phyloP scores from a whole-genome alignment of 2,113 vertebrate species.

The Caranx ignobilis region DNA sequence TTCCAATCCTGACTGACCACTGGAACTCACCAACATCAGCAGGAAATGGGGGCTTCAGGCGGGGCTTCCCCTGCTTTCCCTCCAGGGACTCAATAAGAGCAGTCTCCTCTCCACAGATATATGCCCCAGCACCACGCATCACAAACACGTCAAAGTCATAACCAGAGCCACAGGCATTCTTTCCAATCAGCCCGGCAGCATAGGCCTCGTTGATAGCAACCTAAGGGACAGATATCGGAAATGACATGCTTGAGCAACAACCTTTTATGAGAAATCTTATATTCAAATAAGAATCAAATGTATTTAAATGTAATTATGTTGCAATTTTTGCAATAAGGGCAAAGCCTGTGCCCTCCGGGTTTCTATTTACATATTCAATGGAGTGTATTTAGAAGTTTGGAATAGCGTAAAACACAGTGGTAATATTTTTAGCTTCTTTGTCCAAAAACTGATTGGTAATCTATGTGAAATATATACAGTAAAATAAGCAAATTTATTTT shows the following conservation, averaged over 20 bases:
- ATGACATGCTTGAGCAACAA: neutral
- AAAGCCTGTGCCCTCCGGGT: neutral
- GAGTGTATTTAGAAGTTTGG: neutral
- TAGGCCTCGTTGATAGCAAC: conserved; percentile 95
- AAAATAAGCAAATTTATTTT: neutral
- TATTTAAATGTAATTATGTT: no score
- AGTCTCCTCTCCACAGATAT: conserved; percentile 98
- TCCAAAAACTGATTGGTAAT: neutral
- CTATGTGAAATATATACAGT: neutral
- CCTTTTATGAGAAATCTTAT: no score
- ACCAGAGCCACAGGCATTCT: conserved; percentile 89
- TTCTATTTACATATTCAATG: neutral
- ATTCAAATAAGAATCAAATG: no score
- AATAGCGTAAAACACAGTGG: no score
- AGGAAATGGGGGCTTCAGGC: conserved; percentile 96
- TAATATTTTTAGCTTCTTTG: neutral
- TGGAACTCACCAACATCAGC: conserved; percentile 88
- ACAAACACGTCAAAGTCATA: conserved; percentile 97
- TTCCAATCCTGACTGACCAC: neutral
- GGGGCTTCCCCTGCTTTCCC: conserved; percentile 98
- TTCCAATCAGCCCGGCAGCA: conserved; percentile 92
- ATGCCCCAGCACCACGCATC: conserved; percentile 94
- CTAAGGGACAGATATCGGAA: conserved; percentile 44
- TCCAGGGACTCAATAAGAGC: conserved; percentile 97
- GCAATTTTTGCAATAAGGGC: no score